Evolutionary conservation across 2,113 vertebrate genomes (phyloP), one percentile per base, ranked within the genome.

Genomic region (Sorex fumeus): DNA sequence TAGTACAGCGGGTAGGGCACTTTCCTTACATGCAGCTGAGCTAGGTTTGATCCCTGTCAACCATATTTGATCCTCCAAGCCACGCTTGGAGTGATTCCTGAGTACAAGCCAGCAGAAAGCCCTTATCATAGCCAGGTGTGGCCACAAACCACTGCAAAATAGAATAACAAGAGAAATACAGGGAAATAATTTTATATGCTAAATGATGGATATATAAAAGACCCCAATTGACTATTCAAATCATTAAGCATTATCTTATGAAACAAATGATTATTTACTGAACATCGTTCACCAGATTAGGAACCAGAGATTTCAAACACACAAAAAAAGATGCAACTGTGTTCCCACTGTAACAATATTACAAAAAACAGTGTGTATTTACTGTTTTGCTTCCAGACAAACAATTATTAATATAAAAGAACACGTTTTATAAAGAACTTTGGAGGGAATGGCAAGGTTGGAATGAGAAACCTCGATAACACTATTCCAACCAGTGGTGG

Each of bases 311-410:
- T 40, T 90, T 93, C 70, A 70, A 79, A 57, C 6, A 66, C 40
- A 57, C n/a, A n/a, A n/a, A 72, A 57, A 32, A 80, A 50, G 53
- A 32, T 6, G 40, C 7, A 74, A 80, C 19, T 11, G 28, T 30
- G 6, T 11, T 66, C 6, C 64, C 57, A 60, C 57, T 60, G 18
- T 60, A 21, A 23, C 2, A 60, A 60, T 60, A 15, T 23, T 60
- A 21, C 19, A 66, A 9, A 28, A 64, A 64, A n/a, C 2, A 23
- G 25, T 25, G 82, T 78, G 18, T 67, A 36, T 30, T 79, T 57
- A 10, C 23, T 47, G 40, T 28, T 90, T 70, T 83, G 16, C 21
- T 93, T 88, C 32, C 19, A 88, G 16, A 34, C 18, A 86, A 80
- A 69, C 67, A 28, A 71, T 40, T 66, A 70, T 60, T 25, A 77